These are phyloP conservation scores for Aphelenchoides besseyi DNA, from an alignment of 1,140 invertebrate species.

Conservation along the genomic window DNA sequence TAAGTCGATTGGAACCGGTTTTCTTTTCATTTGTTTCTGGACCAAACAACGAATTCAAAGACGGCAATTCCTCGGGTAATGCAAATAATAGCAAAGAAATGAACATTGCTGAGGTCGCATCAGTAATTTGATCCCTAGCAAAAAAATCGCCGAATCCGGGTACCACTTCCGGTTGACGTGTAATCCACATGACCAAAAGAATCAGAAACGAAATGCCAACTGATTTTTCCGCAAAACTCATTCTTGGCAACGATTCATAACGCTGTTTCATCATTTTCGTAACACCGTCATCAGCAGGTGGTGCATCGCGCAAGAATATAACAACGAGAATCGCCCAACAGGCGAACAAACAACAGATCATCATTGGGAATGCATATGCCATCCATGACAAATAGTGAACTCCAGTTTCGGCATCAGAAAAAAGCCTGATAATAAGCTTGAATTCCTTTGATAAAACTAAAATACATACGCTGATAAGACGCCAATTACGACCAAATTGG, in stretches of 20 bases:
- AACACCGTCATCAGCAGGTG: slow-evolving; percentile 24
- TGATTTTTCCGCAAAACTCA: slow-evolving; percentile 72
- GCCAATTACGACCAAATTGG: slow-evolving; percentile 79
- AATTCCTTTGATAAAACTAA: neutral
- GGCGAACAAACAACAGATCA: slow-evolving; percentile 71
- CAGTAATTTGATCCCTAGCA: slow-evolving; percentile 62
- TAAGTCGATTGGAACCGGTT: slow-evolving; percentile 29
- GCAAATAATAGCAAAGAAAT: slow-evolving; percentile 65
- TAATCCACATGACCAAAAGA: slow-evolving; percentile 80
- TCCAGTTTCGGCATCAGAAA: slow-evolving; percentile 42
- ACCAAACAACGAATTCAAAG: neutral
- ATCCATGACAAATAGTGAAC: slow-evolving; percentile 77
- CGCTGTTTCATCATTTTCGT: slow-evolving; percentile 33
- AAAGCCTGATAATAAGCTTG: slow-evolving; percentile 38
- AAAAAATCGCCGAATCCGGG: slow-evolving; percentile 70
- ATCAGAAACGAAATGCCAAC: slow-evolving; percentile 75
- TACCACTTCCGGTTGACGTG: slow-evolving; percentile 78
- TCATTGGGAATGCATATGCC: slow-evolving; percentile 70
- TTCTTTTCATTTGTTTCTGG: slow-evolving; percentile 12
- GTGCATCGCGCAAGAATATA: slow-evolving; percentile 31
- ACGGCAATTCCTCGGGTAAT: slow-evolving; percentile 53
- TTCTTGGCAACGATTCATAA: slow-evolving; percentile 31
- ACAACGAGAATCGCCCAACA: slow-evolving; percentile 70
- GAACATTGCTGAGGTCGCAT: slow-evolving; percentile 64
- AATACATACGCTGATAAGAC: slow-evolving; percentile 33